These are phyloP conservation scores for Sepiola atlantica DNA, from an alignment of 2,888 invertebrate species.

Conservation along the genomic window DNA sequence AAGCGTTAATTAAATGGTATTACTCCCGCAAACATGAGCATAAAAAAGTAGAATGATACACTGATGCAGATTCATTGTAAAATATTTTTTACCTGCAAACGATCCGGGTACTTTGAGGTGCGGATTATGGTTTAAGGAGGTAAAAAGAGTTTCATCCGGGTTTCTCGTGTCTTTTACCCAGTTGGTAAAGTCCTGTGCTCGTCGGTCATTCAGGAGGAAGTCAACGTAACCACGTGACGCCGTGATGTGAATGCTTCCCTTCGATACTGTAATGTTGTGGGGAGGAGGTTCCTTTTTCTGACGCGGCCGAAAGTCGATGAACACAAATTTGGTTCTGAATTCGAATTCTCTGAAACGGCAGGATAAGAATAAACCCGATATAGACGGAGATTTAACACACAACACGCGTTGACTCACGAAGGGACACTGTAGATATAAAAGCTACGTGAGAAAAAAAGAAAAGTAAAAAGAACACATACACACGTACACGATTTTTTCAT, in stretches of 20 bases:
- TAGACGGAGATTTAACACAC: not conserved
- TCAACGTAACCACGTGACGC: slow-evolving; percentile 63
- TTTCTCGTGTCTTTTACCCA: slow-evolving; percentile 64
- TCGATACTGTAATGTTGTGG: slow-evolving; percentile 52
- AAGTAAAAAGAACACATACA: not conserved
- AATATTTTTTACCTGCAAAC: slow-evolving; percentile 58
- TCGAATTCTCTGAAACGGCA: not conserved
- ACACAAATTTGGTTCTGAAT: not conserved
- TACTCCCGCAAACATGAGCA: not conserved
- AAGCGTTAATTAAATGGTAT: not conserved
- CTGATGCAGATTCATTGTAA: slow-evolving; percentile 10
- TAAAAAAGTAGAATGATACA: too few relatives aligned
- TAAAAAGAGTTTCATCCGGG: slow-evolving; percentile 70
- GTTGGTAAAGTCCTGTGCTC: slow-evolving; percentile 57
- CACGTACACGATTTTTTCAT: too few relatives aligned
- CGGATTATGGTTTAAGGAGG: slow-evolving; percentile 65
- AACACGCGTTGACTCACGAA: not conserved
- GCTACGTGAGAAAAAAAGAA: not conserved
- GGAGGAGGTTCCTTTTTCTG: slow-evolving; percentile 49
- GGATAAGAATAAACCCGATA: not conserved
- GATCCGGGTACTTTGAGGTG: slow-evolving; percentile 63
- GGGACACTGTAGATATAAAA: not conserved
- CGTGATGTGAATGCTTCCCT: slow-evolving; percentile 64
- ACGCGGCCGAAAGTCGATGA: not conserved
- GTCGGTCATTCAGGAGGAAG: slow-evolving; percentile 60